Evolutionary conservation across 2,888 invertebrate genomes (phyloP).

Genomic region (Hyposoter dolosus): DNA sequence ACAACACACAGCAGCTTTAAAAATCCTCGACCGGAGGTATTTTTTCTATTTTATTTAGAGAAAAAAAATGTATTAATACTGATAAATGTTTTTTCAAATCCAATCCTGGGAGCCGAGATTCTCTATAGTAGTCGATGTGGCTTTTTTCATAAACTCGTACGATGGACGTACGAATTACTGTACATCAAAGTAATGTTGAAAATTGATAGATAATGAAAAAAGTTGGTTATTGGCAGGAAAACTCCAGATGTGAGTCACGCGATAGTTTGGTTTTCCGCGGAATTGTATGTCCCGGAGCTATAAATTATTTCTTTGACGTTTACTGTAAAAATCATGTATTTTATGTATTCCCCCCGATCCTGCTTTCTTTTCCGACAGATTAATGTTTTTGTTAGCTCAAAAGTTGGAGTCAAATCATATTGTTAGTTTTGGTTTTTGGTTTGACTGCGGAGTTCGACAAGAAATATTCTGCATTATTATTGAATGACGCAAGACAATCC

Average conservation of each 20-base stretch:
- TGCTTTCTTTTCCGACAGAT: slow-evolving; percentile 14
- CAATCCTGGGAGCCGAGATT: not conserved
- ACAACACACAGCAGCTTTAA: too few relatives aligned
- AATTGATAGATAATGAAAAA: not conserved
- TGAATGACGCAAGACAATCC: too few relatives aligned
- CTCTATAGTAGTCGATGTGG: not conserved
- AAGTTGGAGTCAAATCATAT: not conserved
- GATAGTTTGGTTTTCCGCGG: not conserved
- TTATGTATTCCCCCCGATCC: slow-evolving; percentile 42
- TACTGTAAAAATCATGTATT: slow-evolving; percentile 50
- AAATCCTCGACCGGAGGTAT: not conserved
- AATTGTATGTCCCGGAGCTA: slow-evolving; percentile 22
- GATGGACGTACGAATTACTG: not conserved
- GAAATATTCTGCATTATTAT: too few relatives aligned
- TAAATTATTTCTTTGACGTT: slow-evolving; percentile 54
- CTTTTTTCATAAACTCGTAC: not conserved
- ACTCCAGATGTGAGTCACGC: not conserved
- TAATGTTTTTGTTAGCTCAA: slow-evolving; percentile 21
- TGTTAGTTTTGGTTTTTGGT: too few relatives aligned
- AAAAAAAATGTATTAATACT: not conserved
- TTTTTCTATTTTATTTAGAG: not conserved
- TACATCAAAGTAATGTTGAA: not conserved
- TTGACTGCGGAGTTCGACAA: too few relatives aligned
- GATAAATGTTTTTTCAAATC: not conserved
- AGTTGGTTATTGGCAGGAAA: not conserved